Base-by-base conservation (phyloP, 2,888 invertebrate species). In the Omphaloscelis lunosa region DNA sequence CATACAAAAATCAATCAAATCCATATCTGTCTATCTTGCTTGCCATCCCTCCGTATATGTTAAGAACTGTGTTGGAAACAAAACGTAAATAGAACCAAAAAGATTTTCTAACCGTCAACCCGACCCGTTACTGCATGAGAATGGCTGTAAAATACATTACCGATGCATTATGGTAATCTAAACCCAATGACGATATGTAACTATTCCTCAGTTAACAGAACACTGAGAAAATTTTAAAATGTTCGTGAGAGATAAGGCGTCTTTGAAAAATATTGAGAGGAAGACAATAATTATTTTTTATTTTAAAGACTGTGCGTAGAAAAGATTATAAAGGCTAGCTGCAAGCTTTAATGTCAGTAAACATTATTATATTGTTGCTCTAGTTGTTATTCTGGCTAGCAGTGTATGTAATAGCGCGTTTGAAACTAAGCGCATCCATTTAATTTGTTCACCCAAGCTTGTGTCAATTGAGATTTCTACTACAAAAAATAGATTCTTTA, bases 131-230 rank as follows among this genome's bases (percentile, higher is more conserved):
- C 23, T 79, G 62, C 39, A 48, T 66, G 59, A 74, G 63, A 75
- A 70, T 61, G 34, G 51, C 27, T 8, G 59, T 56, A n/a, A 41
- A 59, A 61, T 45, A 63, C 80, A 74, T 80, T 70, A 75, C 69
- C 12, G 45, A 70, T 75, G 75, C 75, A 75, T 80, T 80, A 80
- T 61, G 80, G 53, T 80, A 75, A 70, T 80, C 59, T 80, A 53
- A 58, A 58, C 20, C 58, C 51, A 56, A 75, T 75, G 61, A 71
- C 41, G 62, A 58, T 80, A 71, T 62, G 61, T 75, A 17, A 2
- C 51, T 53, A 7, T 59, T 9, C n/a, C 39, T 66, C n/a, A n/a
- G 51, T n/a, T 41, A 45, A 63, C 67, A 20, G 62, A 58, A 74
- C 51, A 15, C 39, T 45, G 68, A 53, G 51, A 69, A 59, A 9